Evolutionary conservation across 1,140 invertebrate genomes (phyloP), one percentile per base, ranked within the genome.

Genomic region (Cydia strobilella): DNA sequence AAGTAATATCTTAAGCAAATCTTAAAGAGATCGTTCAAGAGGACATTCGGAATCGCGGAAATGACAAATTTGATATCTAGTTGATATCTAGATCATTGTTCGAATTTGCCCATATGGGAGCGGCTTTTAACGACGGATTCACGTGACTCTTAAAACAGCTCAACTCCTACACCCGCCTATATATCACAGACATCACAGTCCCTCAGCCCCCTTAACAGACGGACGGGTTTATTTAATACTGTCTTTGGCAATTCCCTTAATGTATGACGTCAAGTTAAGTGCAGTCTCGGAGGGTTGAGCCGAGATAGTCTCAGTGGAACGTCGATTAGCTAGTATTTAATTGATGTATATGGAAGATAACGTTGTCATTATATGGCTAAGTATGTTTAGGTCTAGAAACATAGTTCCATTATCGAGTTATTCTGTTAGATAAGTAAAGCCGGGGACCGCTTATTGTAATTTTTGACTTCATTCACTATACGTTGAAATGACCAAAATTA

Each of bases 201-300:
- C 62, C 62, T 27, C 25, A 27, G 25, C 25, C 25, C 25, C 3
- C 62, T 12, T 65, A 13, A 39, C 63, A 66, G 27, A 66, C 27
- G 13, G 25, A 13, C 25, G 23, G 65, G 65, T 69, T 69, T 69
- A 69, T 66, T 66, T 66, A 31, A 31, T 66, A 69, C 27, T 69
- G 65, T 69, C 65, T 39, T 35, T 18, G 31, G 65, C 65, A 69
- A 69, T 69, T 69, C 65, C 65, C 65, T 69, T 69, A 69, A 69
- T 69, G 65, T 69, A 10, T n/a, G 31, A 18, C 65, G n/a, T 69
- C 13, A 65, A 65, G 23, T 66, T 31, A 66, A 66, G 27, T 66
- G 23, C 23, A 31, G 25, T 7, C 25, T 63, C 15, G 15, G 25
- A 63, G 59, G 48, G 15, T 51, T 51, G n/a, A 51, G n/a, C 0